Evolutionary conservation across 2,888 invertebrate species (phyloP).

Genomic region (Tetranychus truncatus): DNA sequence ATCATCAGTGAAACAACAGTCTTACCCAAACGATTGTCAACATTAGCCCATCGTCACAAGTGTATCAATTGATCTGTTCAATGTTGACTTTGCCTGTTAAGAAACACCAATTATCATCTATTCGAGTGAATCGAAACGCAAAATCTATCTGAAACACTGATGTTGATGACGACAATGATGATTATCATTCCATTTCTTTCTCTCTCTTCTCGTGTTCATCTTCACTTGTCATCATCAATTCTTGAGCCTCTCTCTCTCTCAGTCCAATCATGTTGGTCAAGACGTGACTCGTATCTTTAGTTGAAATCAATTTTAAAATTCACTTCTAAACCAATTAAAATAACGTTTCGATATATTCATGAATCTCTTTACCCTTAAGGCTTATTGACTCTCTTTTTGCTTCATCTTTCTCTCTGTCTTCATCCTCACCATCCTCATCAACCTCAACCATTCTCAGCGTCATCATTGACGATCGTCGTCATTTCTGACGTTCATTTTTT

Average conservation of each 20-base stretch:
- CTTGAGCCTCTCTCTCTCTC: neutral
- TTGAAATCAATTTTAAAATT: neutral
- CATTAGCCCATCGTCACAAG: too few species aligned
- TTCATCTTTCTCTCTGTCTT: neutral
- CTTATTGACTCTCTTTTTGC: neutral
- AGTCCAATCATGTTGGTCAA: neutral
- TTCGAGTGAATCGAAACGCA: neutral
- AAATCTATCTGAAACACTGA: neutral
- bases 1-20: too few species aligned
- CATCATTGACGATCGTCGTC: too few species aligned
- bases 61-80: neutral
- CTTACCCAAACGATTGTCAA: too few species aligned
- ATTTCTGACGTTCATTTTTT: neutral
- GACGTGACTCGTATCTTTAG: constrained; percentile 1
- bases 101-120: neutral
- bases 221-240: too few species aligned
- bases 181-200: neutral
- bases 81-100: neutral
- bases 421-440: too few species aligned
- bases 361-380: neutral
- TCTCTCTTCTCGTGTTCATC: neutral
- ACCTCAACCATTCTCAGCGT: too few species aligned
- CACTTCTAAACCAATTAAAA: neutral
- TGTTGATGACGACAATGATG: neutral
- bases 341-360: neutral